These are phyloP conservation scores for Naja naja DNA, from an alignment of 2,113 vertebrate genomes.

Conservation along the genomic window DNA sequence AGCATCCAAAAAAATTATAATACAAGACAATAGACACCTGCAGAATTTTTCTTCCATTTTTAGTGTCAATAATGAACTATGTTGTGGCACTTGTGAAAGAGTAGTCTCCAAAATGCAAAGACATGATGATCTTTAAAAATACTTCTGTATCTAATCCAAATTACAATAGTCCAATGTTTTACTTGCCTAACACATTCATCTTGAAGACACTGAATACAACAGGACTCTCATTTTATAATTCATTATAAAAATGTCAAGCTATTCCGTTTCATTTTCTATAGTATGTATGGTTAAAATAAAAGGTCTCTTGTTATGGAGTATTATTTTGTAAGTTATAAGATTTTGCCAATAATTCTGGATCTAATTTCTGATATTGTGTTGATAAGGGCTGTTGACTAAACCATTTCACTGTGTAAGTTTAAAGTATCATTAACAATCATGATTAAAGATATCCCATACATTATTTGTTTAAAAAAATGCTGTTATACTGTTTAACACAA, in stretches of 20 bases:
- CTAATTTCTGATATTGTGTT: not conserved
- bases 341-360: not conserved
- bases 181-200: not conserved
- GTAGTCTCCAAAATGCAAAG: not conserved
- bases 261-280: not conserved
- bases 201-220: not conserved
- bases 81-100: not conserved
- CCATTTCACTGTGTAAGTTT: not conserved
- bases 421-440: constrained; percentile 43
- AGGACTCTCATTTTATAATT: not conserved
- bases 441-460: not conserved
- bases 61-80: not conserved
- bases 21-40: not conserved
- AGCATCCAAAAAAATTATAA: not conserved
- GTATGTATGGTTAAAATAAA: not conserved
- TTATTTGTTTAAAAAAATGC: constrained; percentile 29
- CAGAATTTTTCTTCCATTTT: not conserved
- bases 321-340: not conserved
- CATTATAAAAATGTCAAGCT: not conserved
- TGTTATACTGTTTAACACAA: constrained; percentile 40
- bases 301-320: not conserved
- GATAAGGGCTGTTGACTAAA: not conserved
- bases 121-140: not conserved
- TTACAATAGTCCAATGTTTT: not conserved
- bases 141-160: not conserved